Evolutionary conservation across 2,113 vertebrate genomes (phyloP).

Genomic region (Calypte anna): DNA sequence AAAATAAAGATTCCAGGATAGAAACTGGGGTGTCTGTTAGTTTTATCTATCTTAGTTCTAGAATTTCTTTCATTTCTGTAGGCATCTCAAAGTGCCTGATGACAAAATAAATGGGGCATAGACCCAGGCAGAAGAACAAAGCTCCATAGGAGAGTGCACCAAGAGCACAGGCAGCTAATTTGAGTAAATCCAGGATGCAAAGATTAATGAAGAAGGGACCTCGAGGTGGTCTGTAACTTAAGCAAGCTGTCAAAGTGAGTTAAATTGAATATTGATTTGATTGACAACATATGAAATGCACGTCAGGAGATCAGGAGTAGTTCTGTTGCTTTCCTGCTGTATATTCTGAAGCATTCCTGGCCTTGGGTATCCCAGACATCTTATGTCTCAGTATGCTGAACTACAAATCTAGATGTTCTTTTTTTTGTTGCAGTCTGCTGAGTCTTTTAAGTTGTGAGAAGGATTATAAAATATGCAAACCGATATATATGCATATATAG

Average conservation of each 20-base stretch:
- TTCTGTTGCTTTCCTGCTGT: background rate
- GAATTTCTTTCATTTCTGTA: background rate
- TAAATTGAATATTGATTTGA: constrained; percentile 15
- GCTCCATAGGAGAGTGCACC: background rate
- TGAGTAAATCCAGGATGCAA: background rate
- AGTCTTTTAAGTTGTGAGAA: background rate
- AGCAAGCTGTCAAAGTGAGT: background rate
- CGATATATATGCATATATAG: background rate
- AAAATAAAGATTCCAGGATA: background rate
- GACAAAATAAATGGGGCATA: background rate
- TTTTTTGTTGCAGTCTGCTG: background rate
- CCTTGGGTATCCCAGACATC: background rate
- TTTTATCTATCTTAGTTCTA: background rate
- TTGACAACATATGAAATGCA: background rate
- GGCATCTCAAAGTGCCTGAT: background rate
- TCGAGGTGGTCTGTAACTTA: background rate
- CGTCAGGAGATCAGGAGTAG: background rate
- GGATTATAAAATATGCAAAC: background rate
- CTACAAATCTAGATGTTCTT: background rate
- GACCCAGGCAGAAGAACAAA: background rate
- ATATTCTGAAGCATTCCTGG: background rate
- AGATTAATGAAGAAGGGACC: background rate
- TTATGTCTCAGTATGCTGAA: background rate
- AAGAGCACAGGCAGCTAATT: background rate
- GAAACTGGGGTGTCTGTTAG: background rate